Evolutionary conservation across 1,140 invertebrate species (phyloP), one percentile per base, ranked within the genome.

Genomic region (Cylas formicarius): DNA sequence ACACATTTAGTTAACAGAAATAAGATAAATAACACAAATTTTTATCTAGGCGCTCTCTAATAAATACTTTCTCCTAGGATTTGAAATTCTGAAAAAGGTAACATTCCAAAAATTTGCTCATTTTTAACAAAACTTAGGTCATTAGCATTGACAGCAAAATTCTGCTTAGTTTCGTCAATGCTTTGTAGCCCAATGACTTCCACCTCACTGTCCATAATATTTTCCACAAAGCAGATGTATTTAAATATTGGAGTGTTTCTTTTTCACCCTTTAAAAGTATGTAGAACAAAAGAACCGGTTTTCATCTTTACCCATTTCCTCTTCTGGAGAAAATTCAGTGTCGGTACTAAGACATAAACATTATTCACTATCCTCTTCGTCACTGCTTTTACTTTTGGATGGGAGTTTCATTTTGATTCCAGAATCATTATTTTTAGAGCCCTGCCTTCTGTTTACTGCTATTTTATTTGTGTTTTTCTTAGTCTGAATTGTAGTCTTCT

Each of bases 91-190:
- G 39, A 29, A 31, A 41, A 5, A 20, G 39, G 39, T 14, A 41
- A n/a, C n/a, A 41, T 29, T 2, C 39, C 39, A 26, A 41, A 1
- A 20, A 41, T 41, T 31, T 41, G 39, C 11, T 41, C 9, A n/a
- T 29, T 2, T 1, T 0, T 9, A 2, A 40, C 37, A 28, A 2
- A 40, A 16, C 37, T 40, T 27, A 40, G 1, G 10, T 40, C 37
- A 3, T 11, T 40, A 1, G 10, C 10, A 1, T 40, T 1, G 7
- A 41, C 16, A 4, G 39, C 39, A 41, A 31, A 29, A 29, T 41
- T 41, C 32, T 41, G 26, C 10, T 20, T 18, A 1, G 24, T 29
- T 11, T 31, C 26, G 10, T 41, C 39, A 7, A 41, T 41, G 11
- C 2, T 2, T 18, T 16, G 29, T 17, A 41, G 17, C 1, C 13